Evolutionary conservation across 2,797 vertebrate genomes (phyloP).

Genomic region (Eidolon dupreanum): DNA sequence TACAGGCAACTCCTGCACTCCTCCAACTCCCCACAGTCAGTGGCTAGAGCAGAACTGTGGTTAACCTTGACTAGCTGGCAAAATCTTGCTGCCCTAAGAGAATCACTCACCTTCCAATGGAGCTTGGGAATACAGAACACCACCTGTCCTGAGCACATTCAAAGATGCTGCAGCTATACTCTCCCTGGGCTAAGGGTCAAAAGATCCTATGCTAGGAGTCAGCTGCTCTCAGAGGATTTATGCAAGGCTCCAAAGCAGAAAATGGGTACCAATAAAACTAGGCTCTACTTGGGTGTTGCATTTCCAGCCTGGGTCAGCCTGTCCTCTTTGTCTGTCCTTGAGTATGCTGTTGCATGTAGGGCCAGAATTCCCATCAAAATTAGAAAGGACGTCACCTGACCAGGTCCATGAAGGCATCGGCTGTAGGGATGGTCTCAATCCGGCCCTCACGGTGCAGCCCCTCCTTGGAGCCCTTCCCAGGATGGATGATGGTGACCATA

Average conservation of each 20-base stretch:
- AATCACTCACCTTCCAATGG: background rate
- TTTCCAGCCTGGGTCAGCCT: background rate
- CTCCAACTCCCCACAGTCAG: background rate
- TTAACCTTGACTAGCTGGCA: background rate
- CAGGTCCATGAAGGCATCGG: constrained; percentile 97
- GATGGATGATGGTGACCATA: constrained; percentile 94
- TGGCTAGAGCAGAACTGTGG: background rate
- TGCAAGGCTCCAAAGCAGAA: background rate
- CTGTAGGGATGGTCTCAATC: constrained; percentile 93
- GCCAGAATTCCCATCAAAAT: constrained; percentile 29
- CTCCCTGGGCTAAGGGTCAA: background rate
- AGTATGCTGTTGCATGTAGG: background rate
- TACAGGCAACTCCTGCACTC: background rate
- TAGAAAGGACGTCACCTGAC: constrained; percentile 87
- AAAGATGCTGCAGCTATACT: background rate
- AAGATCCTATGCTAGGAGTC: background rate
- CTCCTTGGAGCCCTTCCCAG: constrained; percentile 94
- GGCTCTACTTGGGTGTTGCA: background rate
- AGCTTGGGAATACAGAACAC: background rate
- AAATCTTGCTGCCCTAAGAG: background rate
- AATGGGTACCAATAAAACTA: background rate
- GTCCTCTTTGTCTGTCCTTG: background rate
- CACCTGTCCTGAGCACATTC: background rate
- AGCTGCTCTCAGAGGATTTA: background rate
- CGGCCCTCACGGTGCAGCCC: constrained; percentile 88